These are phyloP conservation scores for Micoletzkya japonica DNA, from an alignment of 2,888 invertebrate species.

Conservation along the genomic window DNA sequence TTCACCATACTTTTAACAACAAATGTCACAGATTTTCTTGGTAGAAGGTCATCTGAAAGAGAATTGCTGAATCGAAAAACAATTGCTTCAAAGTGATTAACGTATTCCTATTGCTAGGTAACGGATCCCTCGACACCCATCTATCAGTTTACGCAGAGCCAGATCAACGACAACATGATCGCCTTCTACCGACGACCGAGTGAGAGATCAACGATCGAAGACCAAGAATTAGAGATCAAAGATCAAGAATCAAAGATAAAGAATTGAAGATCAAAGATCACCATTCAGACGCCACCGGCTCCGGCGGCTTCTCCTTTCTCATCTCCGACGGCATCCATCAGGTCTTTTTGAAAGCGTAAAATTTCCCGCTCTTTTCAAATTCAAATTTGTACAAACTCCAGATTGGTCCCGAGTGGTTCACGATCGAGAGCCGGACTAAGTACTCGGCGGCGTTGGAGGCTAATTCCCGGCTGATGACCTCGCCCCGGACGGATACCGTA, in stretches of 20 bases:
- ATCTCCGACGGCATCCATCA: conserved; percentile 56
- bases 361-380: background rate
- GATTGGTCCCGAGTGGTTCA: conserved; percentile 58
- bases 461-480: conserved; percentile 37
- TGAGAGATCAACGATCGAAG: too few species aligned
- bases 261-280: too few species aligned
- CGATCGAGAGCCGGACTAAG: conserved; percentile 39
- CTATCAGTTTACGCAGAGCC: conserved; percentile 41
- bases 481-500: conserved; percentile 43
- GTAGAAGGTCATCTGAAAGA: too few species aligned
- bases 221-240: too few species aligned
- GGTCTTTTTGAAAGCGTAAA: conserved; percentile 10
- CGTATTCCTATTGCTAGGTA: background rate
- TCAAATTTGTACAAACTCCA: conserved; percentile 32
- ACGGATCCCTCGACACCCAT: conserved; percentile 29
- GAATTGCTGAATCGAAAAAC: background rate
- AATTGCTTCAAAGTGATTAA: background rate
- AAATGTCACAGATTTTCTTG: too few species aligned
- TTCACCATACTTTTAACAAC: background rate
- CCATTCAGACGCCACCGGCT: conserved; percentile 31
- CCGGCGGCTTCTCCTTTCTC: conserved; percentile 58
- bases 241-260: too few species aligned
- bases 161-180: conserved; percentile 35
- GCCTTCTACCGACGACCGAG: conserved; percentile 27
- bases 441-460: conserved; percentile 35